A percentile compares a stretch with the other conserved stretches of the same genome.
These are phyloP conservation scores for Oncorhynchus mykiss DNA, from an alignment of 2,113 vertebrate species.

Conservation along the genomic window DNA sequence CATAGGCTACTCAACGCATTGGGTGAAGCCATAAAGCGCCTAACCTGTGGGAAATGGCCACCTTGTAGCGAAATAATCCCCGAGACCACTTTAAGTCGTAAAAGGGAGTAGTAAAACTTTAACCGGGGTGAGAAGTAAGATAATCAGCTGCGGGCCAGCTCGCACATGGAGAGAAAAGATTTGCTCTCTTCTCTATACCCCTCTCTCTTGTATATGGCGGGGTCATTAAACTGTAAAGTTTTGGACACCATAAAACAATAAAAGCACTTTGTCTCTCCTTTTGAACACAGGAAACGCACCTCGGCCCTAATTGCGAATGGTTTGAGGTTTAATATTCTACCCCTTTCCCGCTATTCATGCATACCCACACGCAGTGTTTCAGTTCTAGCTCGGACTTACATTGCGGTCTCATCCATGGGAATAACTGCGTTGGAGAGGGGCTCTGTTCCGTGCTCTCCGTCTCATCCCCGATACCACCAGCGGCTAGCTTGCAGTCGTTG, in stretches of 20 bases:
- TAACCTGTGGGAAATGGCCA: constrained; percentile 45
- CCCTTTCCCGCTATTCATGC: constrained; percentile 13
- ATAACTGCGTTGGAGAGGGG: constrained; percentile 95
- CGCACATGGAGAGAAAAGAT: constrained; percentile 31
- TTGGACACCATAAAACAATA: constrained; percentile 90
- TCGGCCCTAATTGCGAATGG: constrained; percentile 31
- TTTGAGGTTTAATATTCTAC: constrained; percentile 38
- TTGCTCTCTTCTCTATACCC: constrained; percentile 30
- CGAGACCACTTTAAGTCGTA: constrained; percentile 69
- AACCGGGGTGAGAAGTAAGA: constrained; percentile 55
- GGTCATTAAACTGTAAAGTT: constrained; percentile 96
- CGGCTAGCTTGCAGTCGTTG: constrained; percentile 91
- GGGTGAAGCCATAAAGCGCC: constrained; percentile 22
- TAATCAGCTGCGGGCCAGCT: constrained; percentile 39
- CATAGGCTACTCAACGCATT: constrained; percentile 8
- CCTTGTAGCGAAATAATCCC: constrained; percentile 61
- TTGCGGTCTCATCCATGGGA: constrained; percentile 99
- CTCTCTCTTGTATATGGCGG: constrained; percentile 56
- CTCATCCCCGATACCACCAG: constrained; percentile 87
- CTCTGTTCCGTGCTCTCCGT: constrained; percentile 93
- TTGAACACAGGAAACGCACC: constrained; percentile 69
- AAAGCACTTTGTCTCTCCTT: constrained; percentile 72
- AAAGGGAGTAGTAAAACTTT: constrained; percentile 82
- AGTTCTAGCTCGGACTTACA: constrained; percentile 79
- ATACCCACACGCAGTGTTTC: constrained; percentile 21